Base-by-base conservation (phyloP, 2,888 invertebrate genomes). In the Molanna angustata region DNA sequence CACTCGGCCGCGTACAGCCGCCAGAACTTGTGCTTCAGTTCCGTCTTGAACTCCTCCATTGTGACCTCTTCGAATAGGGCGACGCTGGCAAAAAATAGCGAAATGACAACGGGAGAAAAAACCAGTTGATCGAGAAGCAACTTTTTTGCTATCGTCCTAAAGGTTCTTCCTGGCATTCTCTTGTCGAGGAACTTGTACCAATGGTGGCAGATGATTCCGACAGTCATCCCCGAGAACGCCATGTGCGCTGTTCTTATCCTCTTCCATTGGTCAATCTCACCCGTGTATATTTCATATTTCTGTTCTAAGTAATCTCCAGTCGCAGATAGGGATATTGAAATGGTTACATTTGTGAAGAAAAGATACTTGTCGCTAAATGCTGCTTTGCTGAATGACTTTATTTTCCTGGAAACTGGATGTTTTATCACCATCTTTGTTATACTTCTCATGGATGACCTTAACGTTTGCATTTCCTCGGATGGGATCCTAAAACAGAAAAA, bases 1-100 rank as follows among this genome's bases (percentile, higher is more conserved):
- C 93, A 94, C 68, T 96, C 95, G 1, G 92, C 93, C 43, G 82
- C 76, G 66, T 93, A 94, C 9, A 95, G 72, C 60, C 76, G 82
- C 76, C 82, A 81, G 16, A 88, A 90, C 69, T 94, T 94, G 20
- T 79, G 72, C 61, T 74, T 77, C 22, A 90, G 76, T 72, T 91
- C 90, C 33, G 76, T 69, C 58, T 79, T 76, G 49, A 90, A 80
- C 61, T 85, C 83, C 13, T 74, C 65, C 44, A 74, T 65, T 1
- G 80, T 78, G 55, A 80, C 74, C 7, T 78, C 74, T 71, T 94
- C 91, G 60, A 93, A 73, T 22, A 86, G 62, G 2, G 85, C 88
- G 21, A 91, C 71, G 2, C 89, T 87, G 7, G 84, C 68, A 68
- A 94, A 90, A 67, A 93, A 92, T 2, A 84, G 80, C 4, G 81